A percentile compares a stretch with the other conserved stretches of the same genome.
These are phyloP conservation scores for Rhinichthys osculus DNA, from an alignment of 2,797 vertebrate genomes.

Conservation along the genomic window DNA sequence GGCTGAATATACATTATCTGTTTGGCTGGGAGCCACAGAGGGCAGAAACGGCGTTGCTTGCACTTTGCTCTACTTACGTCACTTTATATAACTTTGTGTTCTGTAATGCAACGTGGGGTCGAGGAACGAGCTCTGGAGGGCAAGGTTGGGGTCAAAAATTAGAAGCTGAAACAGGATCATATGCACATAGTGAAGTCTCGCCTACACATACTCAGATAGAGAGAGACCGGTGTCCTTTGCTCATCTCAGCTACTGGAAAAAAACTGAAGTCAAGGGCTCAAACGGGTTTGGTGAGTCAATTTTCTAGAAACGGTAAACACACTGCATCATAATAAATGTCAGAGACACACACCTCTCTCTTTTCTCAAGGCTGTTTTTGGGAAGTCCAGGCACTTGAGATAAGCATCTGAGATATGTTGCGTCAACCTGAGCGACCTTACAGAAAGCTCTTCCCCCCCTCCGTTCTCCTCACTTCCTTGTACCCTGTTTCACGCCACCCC, in stretches of 20 bases:
- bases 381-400: slow-evolving; percentile 68
- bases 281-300: slow-evolving; percentile 35
- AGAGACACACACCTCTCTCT: slow-evolving; percentile 40
- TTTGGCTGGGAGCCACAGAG: slow-evolving; percentile 43
- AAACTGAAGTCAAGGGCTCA: slow-evolving; percentile 24
- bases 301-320: slow-evolving; percentile 28
- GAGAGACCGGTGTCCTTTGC: slow-evolving; percentile 14
- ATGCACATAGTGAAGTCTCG: slow-evolving; percentile 31
- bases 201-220: slow-evolving; percentile 39
- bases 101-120: slow-evolving; percentile 41
- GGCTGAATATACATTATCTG: slow-evolving; percentile 46
- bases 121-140: slow-evolving; percentile 45
- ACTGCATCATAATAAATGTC: slow-evolving; percentile 51
- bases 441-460: slow-evolving; percentile 52
- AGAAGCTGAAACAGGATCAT: slow-evolving; percentile 48
- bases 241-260: slow-evolving; percentile 32
- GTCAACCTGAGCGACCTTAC: slow-evolving; percentile 73
- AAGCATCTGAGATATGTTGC: slow-evolving; percentile 73
- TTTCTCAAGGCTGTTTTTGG: slow-evolving; percentile 49
- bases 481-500: slow-evolving; percentile 66
- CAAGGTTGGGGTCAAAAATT: slow-evolving; percentile 46
- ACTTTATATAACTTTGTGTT: slow-evolving; percentile 48
- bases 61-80: slow-evolving; percentile 32
- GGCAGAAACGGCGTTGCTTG: slow-evolving; percentile 28
- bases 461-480: slow-evolving; percentile 62